Conservation (phyloP, 2,888 invertebrate species). For the Papilio elwesi region DNA sequence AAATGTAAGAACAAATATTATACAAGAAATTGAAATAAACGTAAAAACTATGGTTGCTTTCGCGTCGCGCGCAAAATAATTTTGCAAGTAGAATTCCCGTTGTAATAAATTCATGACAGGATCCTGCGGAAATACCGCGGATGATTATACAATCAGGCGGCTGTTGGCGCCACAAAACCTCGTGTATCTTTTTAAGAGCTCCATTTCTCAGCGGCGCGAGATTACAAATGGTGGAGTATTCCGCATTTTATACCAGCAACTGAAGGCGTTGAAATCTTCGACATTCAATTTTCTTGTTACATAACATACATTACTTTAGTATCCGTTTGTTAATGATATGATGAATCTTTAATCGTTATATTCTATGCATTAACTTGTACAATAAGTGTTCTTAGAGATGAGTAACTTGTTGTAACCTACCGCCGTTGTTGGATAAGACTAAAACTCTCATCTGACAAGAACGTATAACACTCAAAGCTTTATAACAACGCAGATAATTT, state of each 20-base stretch:
- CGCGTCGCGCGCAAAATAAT: constrained; percentile 13
- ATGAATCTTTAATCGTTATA: no score
- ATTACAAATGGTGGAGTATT: constrained; percentile 32
- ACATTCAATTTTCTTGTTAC: constrained; percentile 33
- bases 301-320: background rate
- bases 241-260: constrained; percentile 32
- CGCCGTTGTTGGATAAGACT: no score
- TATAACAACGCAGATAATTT: no score
- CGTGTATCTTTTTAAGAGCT: constrained; percentile 40
- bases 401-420: no score
- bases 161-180: constrained; percentile 36
- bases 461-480: no score
- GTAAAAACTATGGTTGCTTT: constrained; percentile 11
- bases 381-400: no score
- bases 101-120: constrained; percentile 37
- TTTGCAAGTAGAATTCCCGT: constrained; percentile 26
- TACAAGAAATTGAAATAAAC: constrained; percentile 3
- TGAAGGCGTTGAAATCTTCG: background rate
- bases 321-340: background rate
- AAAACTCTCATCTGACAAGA: no score
- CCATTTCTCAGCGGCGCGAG: constrained; percentile 35
- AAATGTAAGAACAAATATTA: constrained; percentile 18
- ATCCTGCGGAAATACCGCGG: constrained; percentile 33
- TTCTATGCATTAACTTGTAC: no score
- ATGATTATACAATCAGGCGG: constrained; percentile 39